Base-by-base conservation (phyloP, 2,797 vertebrate genomes). In the Microchirus variegatus region DNA sequence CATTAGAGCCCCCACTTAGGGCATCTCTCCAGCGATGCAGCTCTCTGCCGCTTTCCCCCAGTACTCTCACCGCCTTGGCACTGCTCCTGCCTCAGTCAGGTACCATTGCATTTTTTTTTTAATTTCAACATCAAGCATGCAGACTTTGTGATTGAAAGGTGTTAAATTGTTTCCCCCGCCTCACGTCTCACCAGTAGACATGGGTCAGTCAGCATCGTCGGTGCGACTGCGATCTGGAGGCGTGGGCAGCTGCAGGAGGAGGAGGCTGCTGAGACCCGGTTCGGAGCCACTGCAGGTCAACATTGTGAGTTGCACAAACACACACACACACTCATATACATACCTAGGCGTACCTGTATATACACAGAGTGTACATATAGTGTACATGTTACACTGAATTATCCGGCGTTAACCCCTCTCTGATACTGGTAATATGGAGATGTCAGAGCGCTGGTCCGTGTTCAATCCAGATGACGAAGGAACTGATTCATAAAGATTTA, bases 221-320 rank as follows among this genome's bases (percentile, higher is more conserved):
- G 94, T 93, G 48, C 91, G 89, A 17, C 78, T 92, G 63, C 75
- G 90, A 11, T 87, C 87, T 3, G 88, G 89, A 80, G 92, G 73
- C 53, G 78, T 85, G 1, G 90, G 92, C 0, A 90, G 91, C 76
- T 93, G 88, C 45, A 86, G 91, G 40, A 94, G 92, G 89, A 95
- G 90, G 87, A 95, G 94, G 67, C 84, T 92, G 51, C 80, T 95
- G 50, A 93, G 93, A 83, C 92, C 93, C 9, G 94, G 95, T 57
- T 95, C 94, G n/a, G 94, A 95, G 79, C 94, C 95, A 9, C 90
- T 96, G 56, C 93, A 94, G 56, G 92, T 95, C 78, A 94, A 95
- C 80, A 83, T 95, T 78, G 94, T 97, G 91, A 96, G 95, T 90
- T 11, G 0, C 49, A 75, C 44, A 53, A 49, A 38, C 45, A 36